Conservation (phyloP, 2,113 vertebrate species). For the Lasiurus borealis region DNA sequence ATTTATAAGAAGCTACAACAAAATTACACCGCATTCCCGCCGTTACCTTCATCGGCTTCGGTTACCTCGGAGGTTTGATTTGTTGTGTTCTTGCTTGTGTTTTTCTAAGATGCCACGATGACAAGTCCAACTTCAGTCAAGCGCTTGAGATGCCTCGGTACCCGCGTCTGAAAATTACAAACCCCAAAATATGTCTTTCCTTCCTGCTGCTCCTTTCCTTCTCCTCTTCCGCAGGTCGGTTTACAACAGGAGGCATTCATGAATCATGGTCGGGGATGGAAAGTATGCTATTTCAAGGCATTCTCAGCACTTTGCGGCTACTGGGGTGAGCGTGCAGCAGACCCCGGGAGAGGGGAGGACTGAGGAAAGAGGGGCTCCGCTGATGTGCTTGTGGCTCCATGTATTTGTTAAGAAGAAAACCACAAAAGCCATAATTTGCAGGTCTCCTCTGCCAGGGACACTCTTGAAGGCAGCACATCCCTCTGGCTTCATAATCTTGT, state of each 20-base stretch:
- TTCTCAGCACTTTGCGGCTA: not conserved
- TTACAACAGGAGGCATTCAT: not conserved
- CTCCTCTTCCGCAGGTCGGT: not conserved
- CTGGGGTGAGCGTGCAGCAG: not conserved
- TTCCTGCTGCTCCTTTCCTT: not conserved
- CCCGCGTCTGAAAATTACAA: not conserved
- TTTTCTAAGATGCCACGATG: not conserved
- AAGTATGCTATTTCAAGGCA: slow-evolving; percentile 34
- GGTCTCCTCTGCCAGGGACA: slow-evolving; percentile 29
- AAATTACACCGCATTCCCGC: not conserved
- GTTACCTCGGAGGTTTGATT: not conserved
- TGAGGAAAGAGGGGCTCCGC: not conserved
- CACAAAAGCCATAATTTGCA: slow-evolving; percentile 41
- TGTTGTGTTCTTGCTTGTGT: not conserved
- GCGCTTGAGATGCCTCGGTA: not conserved
- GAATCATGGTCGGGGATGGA: slow-evolving; percentile 28
- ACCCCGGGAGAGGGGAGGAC: not conserved
- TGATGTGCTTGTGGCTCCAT: not conserved
- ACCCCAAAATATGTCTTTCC: not conserved
- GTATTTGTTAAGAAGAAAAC: slow-evolving; percentile 46
- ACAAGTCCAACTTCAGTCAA: not conserved
- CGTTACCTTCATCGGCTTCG: not conserved
- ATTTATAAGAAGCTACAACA: not conserved
- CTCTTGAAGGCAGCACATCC: not conserved
- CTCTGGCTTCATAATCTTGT: not conserved